These are phyloP conservation scores for Uromys caudimaculatus DNA, from an alignment of 2,797 vertebrate species.

Conservation along the genomic window DNA sequence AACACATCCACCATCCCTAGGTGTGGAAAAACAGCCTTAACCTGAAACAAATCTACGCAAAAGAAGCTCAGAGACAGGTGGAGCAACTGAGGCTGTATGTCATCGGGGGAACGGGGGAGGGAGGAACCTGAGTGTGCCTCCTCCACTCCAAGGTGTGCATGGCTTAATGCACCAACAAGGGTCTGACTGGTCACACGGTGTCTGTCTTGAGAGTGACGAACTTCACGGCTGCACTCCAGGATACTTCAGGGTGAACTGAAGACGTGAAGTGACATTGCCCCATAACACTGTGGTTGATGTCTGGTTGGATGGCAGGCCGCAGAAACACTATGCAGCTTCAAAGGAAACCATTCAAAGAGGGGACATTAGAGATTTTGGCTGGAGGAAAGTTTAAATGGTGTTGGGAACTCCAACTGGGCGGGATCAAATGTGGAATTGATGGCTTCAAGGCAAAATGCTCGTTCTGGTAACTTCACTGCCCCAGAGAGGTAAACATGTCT, in stretches of 20 bases:
- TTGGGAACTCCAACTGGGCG: slow-evolving; percentile 28
- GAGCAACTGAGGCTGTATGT: fast-evolving
- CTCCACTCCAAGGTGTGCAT: fast-evolving
- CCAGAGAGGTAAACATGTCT: slow-evolving; percentile 21
- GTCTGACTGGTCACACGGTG: fast-evolving
- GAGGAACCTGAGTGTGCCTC: fast-evolving
- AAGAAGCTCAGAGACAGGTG: fast-evolving
- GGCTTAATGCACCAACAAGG: not conserved
- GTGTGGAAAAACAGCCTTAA: not conserved
- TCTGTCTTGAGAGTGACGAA: fast-evolving
- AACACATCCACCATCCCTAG: fast-evolving
- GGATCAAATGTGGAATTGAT: slow-evolving; percentile 18
- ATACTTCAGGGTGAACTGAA: fast-evolving
- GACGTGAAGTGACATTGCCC: not conserved
- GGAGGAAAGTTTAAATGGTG: not conserved
- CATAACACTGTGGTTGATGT: not conserved
- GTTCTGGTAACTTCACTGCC: not conserved
- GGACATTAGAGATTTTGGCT: not conserved
- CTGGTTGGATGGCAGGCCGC: not conserved
- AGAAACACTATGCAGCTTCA: not conserved
- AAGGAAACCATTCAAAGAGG: slow-evolving; percentile 28
- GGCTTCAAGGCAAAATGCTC: not conserved
- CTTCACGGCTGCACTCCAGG: not conserved
- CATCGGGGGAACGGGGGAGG: fast-evolving
- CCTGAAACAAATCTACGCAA: not conserved